A percentile compares a stretch with the other conserved stretches of the same genome.
Conservation (phyloP, 2,888 invertebrate species). For the Nymphalis polychloros region DNA sequence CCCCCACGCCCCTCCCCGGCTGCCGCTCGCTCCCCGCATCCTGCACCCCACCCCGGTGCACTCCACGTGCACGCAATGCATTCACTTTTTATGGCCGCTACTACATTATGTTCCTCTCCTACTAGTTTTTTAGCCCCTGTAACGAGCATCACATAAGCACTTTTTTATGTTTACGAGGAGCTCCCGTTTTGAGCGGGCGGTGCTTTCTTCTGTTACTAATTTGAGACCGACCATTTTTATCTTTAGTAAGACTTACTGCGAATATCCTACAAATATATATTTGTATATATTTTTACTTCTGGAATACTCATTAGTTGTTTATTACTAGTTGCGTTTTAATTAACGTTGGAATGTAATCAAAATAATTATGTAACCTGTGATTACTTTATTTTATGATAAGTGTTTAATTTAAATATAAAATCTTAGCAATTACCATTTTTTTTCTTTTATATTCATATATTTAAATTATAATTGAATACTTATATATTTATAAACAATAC, state of each 20-base stretch:
- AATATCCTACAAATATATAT: background rate
- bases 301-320: too few relatives aligned
- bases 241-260: slow-evolving; percentile 15
- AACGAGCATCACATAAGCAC: slow-evolving; percentile 76
- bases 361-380: too few relatives aligned
- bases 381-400: too few relatives aligned
- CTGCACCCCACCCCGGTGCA: slow-evolving; percentile 45
- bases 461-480: too few relatives aligned
- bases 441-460: too few relatives aligned
- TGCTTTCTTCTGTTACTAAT: slow-evolving; percentile 67
- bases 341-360: too few relatives aligned
- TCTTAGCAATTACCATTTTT: too few relatives aligned
- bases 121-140: slow-evolving; percentile 71
- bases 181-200: slow-evolving; percentile 65
- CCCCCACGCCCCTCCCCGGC: slow-evolving; percentile 67
- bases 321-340: too few relatives aligned
- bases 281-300: background rate
- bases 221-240: slow-evolving; percentile 51
- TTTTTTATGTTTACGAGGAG: slow-evolving; percentile 76
- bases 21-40: slow-evolving; percentile 38
- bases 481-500: too few relatives aligned
- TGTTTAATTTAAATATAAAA: too few relatives aligned
- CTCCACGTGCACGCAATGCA: slow-evolving; percentile 79
- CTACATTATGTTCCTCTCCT: slow-evolving; percentile 78
- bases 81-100: slow-evolving; percentile 78